Evolutionary conservation across 2,888 invertebrate genomes (phyloP).

Genomic region (Dicranocentrus wangi): DNA sequence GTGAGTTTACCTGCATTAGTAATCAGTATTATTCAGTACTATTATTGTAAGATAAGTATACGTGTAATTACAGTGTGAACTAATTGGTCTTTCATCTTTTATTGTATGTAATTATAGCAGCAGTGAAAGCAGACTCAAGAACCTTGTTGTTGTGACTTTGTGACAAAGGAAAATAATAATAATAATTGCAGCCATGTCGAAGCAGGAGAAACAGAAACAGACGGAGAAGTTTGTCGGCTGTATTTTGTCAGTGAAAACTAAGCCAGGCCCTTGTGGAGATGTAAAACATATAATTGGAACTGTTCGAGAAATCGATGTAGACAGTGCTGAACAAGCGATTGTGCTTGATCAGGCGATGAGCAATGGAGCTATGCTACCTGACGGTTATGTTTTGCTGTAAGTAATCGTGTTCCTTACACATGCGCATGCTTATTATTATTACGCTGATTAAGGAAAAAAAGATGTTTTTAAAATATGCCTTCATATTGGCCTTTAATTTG

Average conservation of each 20-base stretch:
- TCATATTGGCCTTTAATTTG: too few relatives aligned
- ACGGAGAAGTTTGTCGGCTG: slow-evolving; percentile 71
- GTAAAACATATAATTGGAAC: slow-evolving; percentile 69
- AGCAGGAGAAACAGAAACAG: slow-evolving; percentile 47
- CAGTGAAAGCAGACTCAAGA: too few relatives aligned
- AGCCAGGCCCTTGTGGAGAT: slow-evolving; percentile 57
- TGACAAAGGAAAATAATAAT: background rate
- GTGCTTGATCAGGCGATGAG: slow-evolving; percentile 69
- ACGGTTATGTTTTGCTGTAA: slow-evolving; percentile 68
- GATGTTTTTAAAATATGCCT: too few relatives aligned
- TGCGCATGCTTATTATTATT: background rate
- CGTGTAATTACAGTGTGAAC: too few relatives aligned
- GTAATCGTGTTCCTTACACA: background rate
- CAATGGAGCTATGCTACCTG: slow-evolving; percentile 67
- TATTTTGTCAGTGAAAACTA: slow-evolving; percentile 67
- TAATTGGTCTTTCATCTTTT: too few relatives aligned
- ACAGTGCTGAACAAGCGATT: slow-evolving; percentile 65
- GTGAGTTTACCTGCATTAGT: too few relatives aligned
- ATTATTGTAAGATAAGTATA: too few relatives aligned
- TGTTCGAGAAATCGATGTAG: slow-evolving; percentile 67
- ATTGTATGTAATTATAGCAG: too few relatives aligned
- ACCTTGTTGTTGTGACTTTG: too few relatives aligned
- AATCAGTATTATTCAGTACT: too few relatives aligned
- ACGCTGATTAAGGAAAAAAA: too few relatives aligned
- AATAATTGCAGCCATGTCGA: slow-evolving; percentile 11